Base-by-base conservation (phyloP, 2,797 vertebrate species). In the Hybognathus amarus region DNA sequence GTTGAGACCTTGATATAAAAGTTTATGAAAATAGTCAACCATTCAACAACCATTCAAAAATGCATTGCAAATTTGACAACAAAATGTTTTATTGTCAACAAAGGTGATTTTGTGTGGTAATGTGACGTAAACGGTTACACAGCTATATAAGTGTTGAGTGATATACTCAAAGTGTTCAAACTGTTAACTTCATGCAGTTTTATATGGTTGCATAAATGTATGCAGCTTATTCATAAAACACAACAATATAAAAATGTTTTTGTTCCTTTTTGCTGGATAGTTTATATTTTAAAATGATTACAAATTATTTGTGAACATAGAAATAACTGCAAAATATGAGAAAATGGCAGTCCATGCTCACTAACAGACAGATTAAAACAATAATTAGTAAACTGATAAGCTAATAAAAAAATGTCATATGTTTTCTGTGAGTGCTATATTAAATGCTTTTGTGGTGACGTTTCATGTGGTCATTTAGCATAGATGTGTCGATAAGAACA, bases 261-360 rank as follows among this genome's bases (percentile, higher is more conserved):
- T 20, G 24, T 50, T 11, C 5, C 11, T 42, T 52, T 52, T 80
- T 59, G 15, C 56, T 24, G 6, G 24, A 63, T 63, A 30, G 40
- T 80, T 63, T 64, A 15, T 38, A 38, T 50, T 82, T 73, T 4
- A 54, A 76, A 82, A 45, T 47, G 63, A 27, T 27, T 54, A 75
- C 15, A 38, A n/a, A 64, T 11, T 4, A 66, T 22, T 42, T 45
- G 56, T 33, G 52, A 30, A 82, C 27, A 73, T 36, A 6, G 15
- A 82, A 54, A 54, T 33, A 3, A 42, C 17, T 11, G 24, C n/a
- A 15, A 82, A 36, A 67, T 54, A 54, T 42, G 18, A 67, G 7
- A 30, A 68, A 61, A 68, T 7, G 22, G 22, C 22, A 17, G 30
- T 54, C n/a, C 61, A 64, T 82, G 69, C 59, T 38, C 12, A 22